Base-by-base conservation (phyloP, 2,888 invertebrate species). In the Troilus luridus region DNA sequence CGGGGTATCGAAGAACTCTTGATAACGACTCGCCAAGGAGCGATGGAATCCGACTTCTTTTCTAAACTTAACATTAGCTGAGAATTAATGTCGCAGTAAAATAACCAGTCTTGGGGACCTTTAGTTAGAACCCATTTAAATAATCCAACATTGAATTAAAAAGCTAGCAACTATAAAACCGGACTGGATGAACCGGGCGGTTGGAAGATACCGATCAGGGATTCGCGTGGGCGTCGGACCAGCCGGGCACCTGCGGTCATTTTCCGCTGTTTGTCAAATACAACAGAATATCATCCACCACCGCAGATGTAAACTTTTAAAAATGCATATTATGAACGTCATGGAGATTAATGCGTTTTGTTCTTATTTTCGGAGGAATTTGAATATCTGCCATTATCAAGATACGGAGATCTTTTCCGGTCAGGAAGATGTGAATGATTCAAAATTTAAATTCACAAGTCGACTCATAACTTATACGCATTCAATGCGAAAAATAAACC, bases 71-170 rank as follows among this genome's bases (percentile, higher is more conserved):
- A 85, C 85, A 58, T 85, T 58, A 85, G n/a, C 85, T 85, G 12
- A 21, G 85, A 85, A 56, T 85, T 85, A 85, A 85, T 85, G 85
- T 14, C 54, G 85, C 85, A 85, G 41, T 85, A 85, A 85, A 85
- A 85, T 85, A 85, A 85, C 85, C 85, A 85, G 85, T 85, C 56
- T 58, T 11, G 56, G 85, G 56, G 85, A 77, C 72, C 72, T 77
- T 77, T 77, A 77, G 72, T 77, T 11, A 77, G 41, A 54, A 58
- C 85, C 3, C 10, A 85, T 85, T 85, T 85, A 85, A 85, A 85
- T 85, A 85, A 85, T 85, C 85, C 56, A 85, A 54, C 85, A 85
- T 85, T 85, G 85, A 85, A 85, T 85, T 85, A 56, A 85, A 85
- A 56, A 85, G 56, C 21, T 85, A 17, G n/a, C 21, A 85, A 85